These are phyloP conservation scores for Rhopalosiphum padi DNA, from an alignment of 1,140 invertebrate species.

Conservation along the genomic window DNA sequence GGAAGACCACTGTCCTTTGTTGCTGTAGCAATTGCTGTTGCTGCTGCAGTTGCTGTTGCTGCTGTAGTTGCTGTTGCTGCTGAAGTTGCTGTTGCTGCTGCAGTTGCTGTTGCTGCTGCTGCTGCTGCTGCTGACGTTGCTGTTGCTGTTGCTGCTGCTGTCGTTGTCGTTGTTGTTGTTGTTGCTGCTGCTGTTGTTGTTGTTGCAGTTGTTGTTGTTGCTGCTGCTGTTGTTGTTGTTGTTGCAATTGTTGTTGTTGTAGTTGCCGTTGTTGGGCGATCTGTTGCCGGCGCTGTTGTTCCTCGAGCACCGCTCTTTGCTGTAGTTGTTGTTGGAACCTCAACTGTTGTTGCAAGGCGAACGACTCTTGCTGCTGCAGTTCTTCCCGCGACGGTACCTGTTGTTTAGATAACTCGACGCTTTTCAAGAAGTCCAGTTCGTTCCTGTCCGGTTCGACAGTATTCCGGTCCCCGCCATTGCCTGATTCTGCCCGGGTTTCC, in stretches of 20 bases:
- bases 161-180: constrained; percentile 58
- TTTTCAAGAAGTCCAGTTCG: constrained; percentile 38
- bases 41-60: constrained; percentile 50
- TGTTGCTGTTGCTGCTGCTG: not conserved
- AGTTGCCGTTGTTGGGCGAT: not conserved
- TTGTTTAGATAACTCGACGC: not conserved
- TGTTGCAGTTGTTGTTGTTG: constrained; percentile 63
- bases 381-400: constrained; percentile 64
- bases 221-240: not conserved
- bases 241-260: not conserved
- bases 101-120: constrained; percentile 64
- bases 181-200: constrained; percentile 65
- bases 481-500: not conserved
- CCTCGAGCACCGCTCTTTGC: not conserved
- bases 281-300: not conserved
- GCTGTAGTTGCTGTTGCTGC: constrained; percentile 49
- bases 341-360: constrained; percentile 64
- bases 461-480: not conserved
- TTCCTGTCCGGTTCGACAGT: not conserved
- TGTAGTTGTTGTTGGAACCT: constrained; percentile 67
- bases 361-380: constrained; percentile 74
- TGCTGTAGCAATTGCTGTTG: constrained; percentile 20
- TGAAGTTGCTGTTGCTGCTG: constrained; percentile 59
- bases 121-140: constrained; percentile 65
- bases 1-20: constrained; percentile 32